Evolutionary conservation across 2,113 vertebrate species (phyloP).

Genomic region (Axis porcinus): DNA sequence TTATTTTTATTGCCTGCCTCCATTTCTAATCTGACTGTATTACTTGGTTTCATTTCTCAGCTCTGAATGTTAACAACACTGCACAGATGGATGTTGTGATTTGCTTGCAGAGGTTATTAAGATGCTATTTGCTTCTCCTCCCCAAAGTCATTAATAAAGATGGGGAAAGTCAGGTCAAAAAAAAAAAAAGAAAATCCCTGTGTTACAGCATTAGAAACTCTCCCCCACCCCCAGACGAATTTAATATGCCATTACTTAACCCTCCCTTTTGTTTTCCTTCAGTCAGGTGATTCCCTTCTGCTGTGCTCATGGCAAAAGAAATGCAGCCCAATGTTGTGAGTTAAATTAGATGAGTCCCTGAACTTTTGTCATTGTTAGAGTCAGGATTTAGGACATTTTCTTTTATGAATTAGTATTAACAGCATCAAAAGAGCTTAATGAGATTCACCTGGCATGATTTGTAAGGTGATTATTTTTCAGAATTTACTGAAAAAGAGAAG

Average conservation of each 20-base stretch:
- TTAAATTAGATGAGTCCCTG: background rate
- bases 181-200: background rate
- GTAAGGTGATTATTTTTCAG: slow-evolving; percentile 31
- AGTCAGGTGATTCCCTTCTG: background rate
- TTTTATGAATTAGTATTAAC: slow-evolving; percentile 46
- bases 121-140: slow-evolving; percentile 46
- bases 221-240: background rate
- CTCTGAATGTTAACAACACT: slow-evolving; percentile 34
- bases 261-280: slow-evolving; percentile 26
- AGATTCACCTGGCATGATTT: slow-evolving; percentile 35
- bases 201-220: background rate
- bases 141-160: slow-evolving; percentile 50
- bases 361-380: slow-evolving; percentile 25
- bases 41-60: slow-evolving; percentile 50
- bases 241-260: background rate
- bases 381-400: slow-evolving; percentile 32
- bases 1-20: slow-evolving; percentile 49
- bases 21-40: slow-evolving; percentile 50
- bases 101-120: slow-evolving; percentile 60
- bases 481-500: slow-evolving; percentile 32
- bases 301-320: background rate
- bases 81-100: slow-evolving; percentile 50
- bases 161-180: background rate
- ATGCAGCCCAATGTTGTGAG: background rate
- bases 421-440: slow-evolving; percentile 46